Evolutionary conservation across 2,888 invertebrate species (phyloP), one percentile per base, ranked within the genome.

Genomic region (Dione vanillae): DNA sequence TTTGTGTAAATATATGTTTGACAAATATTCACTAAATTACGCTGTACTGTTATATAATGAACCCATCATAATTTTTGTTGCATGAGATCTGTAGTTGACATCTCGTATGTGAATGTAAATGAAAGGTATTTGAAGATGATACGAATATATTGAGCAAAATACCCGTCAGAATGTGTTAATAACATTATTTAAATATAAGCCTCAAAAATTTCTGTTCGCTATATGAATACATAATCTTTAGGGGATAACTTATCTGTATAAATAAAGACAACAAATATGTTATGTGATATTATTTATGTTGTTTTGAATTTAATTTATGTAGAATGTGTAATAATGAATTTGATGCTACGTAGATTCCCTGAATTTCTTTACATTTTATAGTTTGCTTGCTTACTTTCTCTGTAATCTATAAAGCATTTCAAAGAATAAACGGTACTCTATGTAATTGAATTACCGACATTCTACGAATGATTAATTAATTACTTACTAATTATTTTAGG

Each of bases 401-500:
- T 14, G 6, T 14, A 14, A 1, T 45, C 1, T 45, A 45, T 14
- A 12, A 43, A n/a, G n/a, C n/a, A 45, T 45, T 14, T n/a, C n/a
- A 45, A 7, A 0, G 9, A 47, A 16, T 7, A n/a, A 47, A n/a
- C 9, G n/a, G n/a, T n/a, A 14, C 14, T n/a, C 14, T 45, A 45
- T n/a, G n/a, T 45, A 12, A 20, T n/a, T 11, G 16, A n/a, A 56
- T n/a, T 1, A n/a, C 16, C 7, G 1, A 5, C 10, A 1, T 16
- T 37, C n/a, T 10, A 16, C 10, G n/a, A 37, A 37, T 5, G 27
- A n/a, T n/a, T n/a, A n/a, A n/a, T n/a, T n/a, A n/a, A n/a, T n/a
- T n/a, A n/a, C n/a, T 62, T 37, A 5, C 83, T 37, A 56, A 45
- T 11, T 20, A 27, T 84, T 35, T 10, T 79, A 96, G 96, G 96